These are phyloP conservation scores for Stichodactyla mertensii DNA, from an alignment of 64 coral and sea anemone genomes.

Conservation along the genomic window DNA sequence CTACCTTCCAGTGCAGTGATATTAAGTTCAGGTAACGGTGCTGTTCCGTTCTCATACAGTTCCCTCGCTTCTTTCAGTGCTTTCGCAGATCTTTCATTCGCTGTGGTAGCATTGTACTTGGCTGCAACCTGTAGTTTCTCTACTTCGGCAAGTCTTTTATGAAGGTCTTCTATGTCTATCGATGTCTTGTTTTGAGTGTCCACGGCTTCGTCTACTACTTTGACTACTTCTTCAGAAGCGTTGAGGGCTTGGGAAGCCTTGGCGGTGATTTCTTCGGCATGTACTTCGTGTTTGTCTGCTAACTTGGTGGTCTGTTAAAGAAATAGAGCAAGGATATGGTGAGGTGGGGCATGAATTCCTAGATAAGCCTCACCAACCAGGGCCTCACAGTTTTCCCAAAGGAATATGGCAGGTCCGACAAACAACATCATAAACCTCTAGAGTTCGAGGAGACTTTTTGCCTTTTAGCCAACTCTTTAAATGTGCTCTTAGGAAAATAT, in stretches of 20 bases:
- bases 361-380: too few species aligned
- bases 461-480: too few species aligned
- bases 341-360: too few species aligned
- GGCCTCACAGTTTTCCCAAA: too few species aligned
- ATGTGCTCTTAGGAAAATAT: too few species aligned
- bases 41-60: slow-evolving; percentile 54
- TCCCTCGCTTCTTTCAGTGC: slow-evolving; percentile 46
- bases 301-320: slow-evolving; percentile 52
- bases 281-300: slow-evolving; percentile 64
- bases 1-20: slow-evolving; percentile 35
- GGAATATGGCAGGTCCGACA: too few species aligned
- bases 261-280: slow-evolving; percentile 54
- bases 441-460: too few species aligned
- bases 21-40: slow-evolving; percentile 62
- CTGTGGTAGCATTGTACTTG: slow-evolving; percentile 16
- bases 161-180: slow-evolving; percentile 54
- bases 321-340: neutral
- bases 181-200: slow-evolving; percentile 50
- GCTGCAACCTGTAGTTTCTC: slow-evolving; percentile 38
- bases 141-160: slow-evolving; percentile 34
- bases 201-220: slow-evolving; percentile 33
- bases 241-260: slow-evolving; percentile 46
- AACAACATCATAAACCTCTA: too few species aligned
- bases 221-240: slow-evolving; percentile 52
- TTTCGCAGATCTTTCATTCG: slow-evolving; percentile 28